phyloP scores from a whole-genome alignment of 2,797 vertebrate genomes.

The Rhynchonycteris naso region DNA sequence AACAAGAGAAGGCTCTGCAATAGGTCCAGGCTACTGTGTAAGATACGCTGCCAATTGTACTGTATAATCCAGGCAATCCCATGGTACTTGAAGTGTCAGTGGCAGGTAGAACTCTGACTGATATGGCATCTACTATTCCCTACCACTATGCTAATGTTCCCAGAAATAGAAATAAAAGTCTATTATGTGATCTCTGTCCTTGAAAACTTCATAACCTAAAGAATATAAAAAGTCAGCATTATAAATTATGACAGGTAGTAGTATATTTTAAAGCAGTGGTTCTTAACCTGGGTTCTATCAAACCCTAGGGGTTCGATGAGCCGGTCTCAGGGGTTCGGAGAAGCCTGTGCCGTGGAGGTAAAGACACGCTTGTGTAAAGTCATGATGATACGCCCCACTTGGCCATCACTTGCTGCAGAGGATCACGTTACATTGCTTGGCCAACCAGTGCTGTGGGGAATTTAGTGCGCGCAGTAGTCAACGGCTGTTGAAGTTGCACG shows the following conservation, averaged over 20 bases:
- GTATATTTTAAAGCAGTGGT: too few species aligned
- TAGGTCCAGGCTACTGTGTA: not conserved
- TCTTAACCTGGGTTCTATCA: too few species aligned
- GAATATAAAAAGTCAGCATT: not conserved
- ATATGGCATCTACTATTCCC: not conserved
- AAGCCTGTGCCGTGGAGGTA: too few species aligned
- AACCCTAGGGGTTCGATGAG: too few species aligned
- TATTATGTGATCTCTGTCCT: not conserved
- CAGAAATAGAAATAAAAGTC: not conserved
- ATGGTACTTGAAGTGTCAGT: not conserved
- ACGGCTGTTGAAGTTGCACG: too few species aligned
- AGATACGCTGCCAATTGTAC: not conserved
- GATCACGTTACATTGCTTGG: too few species aligned
- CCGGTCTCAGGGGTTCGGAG: too few species aligned
- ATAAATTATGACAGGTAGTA: not conserved
- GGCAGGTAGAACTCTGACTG: not conserved
- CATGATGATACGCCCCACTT: too few species aligned
- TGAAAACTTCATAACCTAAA: slow-evolving; percentile 37
- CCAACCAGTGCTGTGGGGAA: too few species aligned
- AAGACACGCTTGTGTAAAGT: too few species aligned
- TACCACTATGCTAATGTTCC: not conserved
- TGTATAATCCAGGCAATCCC: not conserved
- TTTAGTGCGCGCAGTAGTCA: too few species aligned
- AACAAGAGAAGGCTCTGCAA: slow-evolving; percentile 13
- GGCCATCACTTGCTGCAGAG: too few species aligned